These are phyloP conservation scores for Contarinia nasturtii DNA, from an alignment of 1,140 invertebrate genomes.

Conservation along the genomic window DNA sequence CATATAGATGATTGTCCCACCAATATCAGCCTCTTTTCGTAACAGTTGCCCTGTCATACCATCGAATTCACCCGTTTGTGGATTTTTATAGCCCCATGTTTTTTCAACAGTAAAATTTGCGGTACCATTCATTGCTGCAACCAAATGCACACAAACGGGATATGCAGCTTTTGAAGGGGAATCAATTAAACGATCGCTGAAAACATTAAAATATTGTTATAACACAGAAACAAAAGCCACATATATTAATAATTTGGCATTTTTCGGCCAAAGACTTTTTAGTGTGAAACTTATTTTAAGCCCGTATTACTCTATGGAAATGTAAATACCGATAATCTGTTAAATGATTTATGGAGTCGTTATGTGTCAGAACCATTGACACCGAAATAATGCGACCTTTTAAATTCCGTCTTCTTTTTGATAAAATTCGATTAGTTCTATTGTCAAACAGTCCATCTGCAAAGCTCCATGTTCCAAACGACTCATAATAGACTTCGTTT, in stretches of 20 bases:
- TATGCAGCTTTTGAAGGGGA: conserved; percentile 40
- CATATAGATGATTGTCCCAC: conserved; percentile 30
- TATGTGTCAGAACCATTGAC: conserved; percentile 33
- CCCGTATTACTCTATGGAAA: not conserved
- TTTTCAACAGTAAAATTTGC: conserved; percentile 26
- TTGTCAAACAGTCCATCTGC: no score
- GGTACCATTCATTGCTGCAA: conserved; percentile 33
- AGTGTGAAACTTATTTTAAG: not conserved
- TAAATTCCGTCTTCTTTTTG: conserved; percentile 22
- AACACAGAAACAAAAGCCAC: not conserved
- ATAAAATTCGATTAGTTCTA: no score
- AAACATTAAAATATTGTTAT: conserved; percentile 4
- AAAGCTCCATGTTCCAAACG: no score
- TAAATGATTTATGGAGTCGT: conserved; percentile 35
- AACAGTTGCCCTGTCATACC: conserved; percentile 41
- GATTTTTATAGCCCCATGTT: conserved; percentile 33
- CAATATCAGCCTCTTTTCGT: conserved; percentile 35
- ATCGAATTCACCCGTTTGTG: conserved; percentile 29
- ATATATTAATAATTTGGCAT: not conserved
- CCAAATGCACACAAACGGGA: conserved; percentile 29
- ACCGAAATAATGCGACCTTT: conserved; percentile 21
- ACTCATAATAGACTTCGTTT: no score
- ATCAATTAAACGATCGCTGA: conserved; percentile 34
- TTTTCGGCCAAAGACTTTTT: not conserved
- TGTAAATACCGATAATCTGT: conserved; percentile 29